These are phyloP conservation scores for Gila robusta DNA, from an alignment of 2,797 vertebrate genomes.

Conservation along the genomic window DNA sequence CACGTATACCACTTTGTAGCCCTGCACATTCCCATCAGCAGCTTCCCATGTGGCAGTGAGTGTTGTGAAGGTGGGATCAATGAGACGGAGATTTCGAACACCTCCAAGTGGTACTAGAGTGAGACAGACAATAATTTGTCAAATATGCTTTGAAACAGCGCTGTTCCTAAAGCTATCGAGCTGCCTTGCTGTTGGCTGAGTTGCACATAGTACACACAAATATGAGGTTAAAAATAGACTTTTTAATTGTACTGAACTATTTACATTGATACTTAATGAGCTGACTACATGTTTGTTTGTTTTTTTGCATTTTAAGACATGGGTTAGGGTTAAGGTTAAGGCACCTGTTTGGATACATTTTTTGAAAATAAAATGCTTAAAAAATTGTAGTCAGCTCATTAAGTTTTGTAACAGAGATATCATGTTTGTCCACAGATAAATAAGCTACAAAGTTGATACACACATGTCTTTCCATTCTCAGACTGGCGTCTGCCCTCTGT, in stretches of 20 bases:
- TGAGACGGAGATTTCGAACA: constrained; percentile 86
- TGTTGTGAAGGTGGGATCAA: constrained; percentile 88
- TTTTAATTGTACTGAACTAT: not conserved
- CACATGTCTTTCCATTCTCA: constrained; percentile 91
- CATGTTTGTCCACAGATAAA: not conserved
- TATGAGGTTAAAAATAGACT: not conserved
- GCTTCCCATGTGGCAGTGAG: constrained; percentile 92
- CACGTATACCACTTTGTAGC: constrained; percentile 91
- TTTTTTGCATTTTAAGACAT: no score
- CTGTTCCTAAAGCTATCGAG: not conserved
- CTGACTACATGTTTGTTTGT: no score
- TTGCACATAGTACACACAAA: not conserved
- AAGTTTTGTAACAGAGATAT: not conserved
- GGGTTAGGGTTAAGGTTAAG: no score
- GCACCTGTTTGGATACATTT: no score
- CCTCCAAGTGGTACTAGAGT: constrained; percentile 88
- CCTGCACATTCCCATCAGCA: constrained; percentile 93
- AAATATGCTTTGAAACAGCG: not conserved
- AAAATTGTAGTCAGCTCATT: not conserved
- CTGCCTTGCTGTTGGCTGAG: not conserved
- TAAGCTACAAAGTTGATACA: constrained; percentile 64
- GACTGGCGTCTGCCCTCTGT: constrained; percentile 91
- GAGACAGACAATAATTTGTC: not conserved
- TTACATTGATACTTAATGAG: not conserved
- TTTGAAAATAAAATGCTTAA: not conserved